Percentiles rank a stretch among this genome's conserved stretches.
These are phyloP conservation scores for Babylonia areolata DNA, from an alignment of 1,140 invertebrate genomes.

Conservation along the genomic window DNA sequence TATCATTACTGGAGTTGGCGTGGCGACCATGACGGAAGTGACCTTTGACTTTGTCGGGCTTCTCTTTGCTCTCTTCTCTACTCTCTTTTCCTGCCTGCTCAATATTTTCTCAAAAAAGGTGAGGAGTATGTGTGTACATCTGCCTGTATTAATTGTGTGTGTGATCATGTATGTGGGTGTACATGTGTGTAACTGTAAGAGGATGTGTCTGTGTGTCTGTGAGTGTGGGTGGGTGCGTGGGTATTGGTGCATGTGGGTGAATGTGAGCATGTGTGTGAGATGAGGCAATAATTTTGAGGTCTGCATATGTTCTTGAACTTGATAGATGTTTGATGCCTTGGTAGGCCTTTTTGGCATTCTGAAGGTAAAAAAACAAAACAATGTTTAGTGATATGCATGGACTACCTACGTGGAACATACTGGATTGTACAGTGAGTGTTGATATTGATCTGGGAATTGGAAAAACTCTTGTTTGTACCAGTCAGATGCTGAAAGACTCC, in stretches of 20 bases:
- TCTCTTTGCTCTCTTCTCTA: constrained; percentile 90
- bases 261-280: background rate
- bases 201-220: no score
- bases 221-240: background rate
- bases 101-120: constrained; percentile 98
- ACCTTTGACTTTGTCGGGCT: constrained; percentile 93
- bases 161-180: background rate
- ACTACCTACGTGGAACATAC: no score
- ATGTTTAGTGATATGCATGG: no score
- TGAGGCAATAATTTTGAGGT: no score
- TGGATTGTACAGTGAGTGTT: no score
- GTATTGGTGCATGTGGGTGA: background rate
- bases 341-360: no score
- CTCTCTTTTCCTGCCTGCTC: constrained; percentile 92
- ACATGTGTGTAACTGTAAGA: background rate
- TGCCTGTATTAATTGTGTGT: background rate
- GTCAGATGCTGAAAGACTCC: no score
- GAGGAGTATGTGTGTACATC: constrained; percentile 35
- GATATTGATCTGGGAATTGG: no score
- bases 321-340: no score
- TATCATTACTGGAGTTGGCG: constrained; percentile 92
- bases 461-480: no score
- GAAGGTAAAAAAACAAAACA: no score
- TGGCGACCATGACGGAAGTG: constrained; percentile 94
- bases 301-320: no score